Evolutionary conservation across 1,140 invertebrate species (phyloP).

Genomic region (Caenorhabditis tropicalis): DNA sequence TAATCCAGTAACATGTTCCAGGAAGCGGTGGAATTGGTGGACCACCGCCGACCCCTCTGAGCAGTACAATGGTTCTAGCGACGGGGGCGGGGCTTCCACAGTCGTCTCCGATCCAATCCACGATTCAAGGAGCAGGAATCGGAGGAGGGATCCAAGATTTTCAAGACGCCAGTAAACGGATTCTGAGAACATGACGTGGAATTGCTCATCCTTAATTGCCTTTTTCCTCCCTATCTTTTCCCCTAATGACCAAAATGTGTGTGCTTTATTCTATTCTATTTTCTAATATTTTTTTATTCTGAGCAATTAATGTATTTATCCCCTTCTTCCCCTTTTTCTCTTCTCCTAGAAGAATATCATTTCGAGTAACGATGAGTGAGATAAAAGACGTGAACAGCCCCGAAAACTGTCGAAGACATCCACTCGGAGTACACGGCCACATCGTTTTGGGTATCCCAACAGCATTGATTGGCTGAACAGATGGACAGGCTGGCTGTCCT

Average conservation of each 20-base stretch:
- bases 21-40: constrained; percentile 19
- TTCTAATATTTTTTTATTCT: too few relatives aligned
- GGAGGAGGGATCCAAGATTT: too few relatives aligned
- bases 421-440: not conserved
- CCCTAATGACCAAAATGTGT: not conserved
- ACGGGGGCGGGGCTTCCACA: too few relatives aligned
- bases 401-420: not conserved
- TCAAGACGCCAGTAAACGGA: too few relatives aligned
- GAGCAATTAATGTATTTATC: too few relatives aligned
- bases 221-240: not conserved
- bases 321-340: too few relatives aligned
- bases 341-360: not conserved
- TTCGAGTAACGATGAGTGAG: not conserved
- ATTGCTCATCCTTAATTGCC: too few relatives aligned
- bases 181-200: not conserved
- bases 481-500: not conserved
- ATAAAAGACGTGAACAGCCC: constrained; percentile 10
- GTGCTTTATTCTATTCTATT: not conserved
- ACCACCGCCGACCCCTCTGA: constrained; percentile 1
- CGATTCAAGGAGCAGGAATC: too few relatives aligned
- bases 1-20: constrained; percentile 2
- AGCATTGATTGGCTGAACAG: constrained; percentile 4
- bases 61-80: constrained; percentile 32
- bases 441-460: not conserved
- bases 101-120: not conserved